Evolutionary conservation across 2,113 vertebrate species (phyloP).

Genomic region (Procavia capensis): DNA sequence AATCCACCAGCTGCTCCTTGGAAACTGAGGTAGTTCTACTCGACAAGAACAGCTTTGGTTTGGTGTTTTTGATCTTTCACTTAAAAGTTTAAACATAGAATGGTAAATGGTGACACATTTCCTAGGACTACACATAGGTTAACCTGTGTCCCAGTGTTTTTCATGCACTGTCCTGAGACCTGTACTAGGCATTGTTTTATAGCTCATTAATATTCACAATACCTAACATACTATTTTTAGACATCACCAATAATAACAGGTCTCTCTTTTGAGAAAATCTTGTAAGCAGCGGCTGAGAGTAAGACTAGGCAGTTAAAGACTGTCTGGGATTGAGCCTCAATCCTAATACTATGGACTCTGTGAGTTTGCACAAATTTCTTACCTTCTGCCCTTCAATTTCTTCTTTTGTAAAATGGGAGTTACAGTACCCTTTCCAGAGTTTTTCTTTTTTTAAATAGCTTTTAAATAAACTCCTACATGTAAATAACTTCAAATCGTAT

Average conservation of each 20-base stretch:
- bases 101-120: constrained; percentile 17
- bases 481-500: constrained; percentile 14
- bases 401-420: constrained; percentile 27
- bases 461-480: constrained; percentile 13
- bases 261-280: constrained; percentile 16
- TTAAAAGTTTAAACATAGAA: constrained; percentile 34
- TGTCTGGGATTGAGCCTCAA: not conserved
- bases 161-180: not conserved
- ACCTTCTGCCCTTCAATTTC: constrained; percentile 50
- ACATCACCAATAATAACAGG: not conserved
- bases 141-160: not conserved
- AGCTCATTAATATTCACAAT: constrained; percentile 38
- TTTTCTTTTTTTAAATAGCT: not conserved
- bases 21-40: too few species aligned
- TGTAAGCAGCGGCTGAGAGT: not conserved
- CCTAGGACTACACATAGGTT: not conserved
- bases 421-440: not conserved
- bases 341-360: not conserved
- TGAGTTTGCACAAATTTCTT: constrained; percentile 40
- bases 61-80: too few species aligned
- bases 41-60: too few species aligned
- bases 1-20: too few species aligned
- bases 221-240: constrained; percentile 5
- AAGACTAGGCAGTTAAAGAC: not conserved
- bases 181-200: constrained; percentile 46